These are phyloP conservation scores for Azorinus chamasolen DNA, from an alignment of 2,888 invertebrate genomes.

Conservation along the genomic window DNA sequence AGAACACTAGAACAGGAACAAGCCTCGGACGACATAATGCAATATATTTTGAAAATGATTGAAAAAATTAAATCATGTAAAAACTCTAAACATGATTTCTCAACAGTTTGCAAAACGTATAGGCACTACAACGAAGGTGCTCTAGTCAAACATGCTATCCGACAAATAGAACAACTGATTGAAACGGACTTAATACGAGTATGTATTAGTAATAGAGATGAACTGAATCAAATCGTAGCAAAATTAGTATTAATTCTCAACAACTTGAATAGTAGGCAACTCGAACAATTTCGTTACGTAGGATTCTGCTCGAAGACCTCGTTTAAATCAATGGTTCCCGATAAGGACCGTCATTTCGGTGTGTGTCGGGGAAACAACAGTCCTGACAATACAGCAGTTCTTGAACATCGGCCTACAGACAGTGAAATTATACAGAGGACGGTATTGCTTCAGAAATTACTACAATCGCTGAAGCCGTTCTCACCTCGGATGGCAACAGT, in stretches of 20 bases:
- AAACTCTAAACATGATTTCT: not conserved
- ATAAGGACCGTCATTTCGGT: constrained; percentile 54
- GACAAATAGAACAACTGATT: too few relatives aligned
- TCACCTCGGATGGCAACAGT: constrained; percentile 74
- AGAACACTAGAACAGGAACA: constrained; percentile 64
- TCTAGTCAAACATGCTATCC: too few relatives aligned
- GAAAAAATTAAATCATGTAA: constrained; percentile 37
- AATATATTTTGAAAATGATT: constrained; percentile 30
- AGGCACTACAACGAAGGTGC: not conserved
- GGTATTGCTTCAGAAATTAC: constrained; percentile 51
- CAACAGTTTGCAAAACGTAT: not conserved
- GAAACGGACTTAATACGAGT: too few relatives aligned
- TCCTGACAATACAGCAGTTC: constrained; percentile 65
- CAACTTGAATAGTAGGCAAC: constrained; percentile 63
- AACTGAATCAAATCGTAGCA: not conserved
- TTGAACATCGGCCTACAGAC: constrained; percentile 65
- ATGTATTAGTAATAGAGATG: not conserved
- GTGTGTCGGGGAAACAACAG: constrained; percentile 76
- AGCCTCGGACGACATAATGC: constrained; percentile 62
- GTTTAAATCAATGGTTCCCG: constrained; percentile 59
- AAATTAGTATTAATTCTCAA: constrained; percentile 47
- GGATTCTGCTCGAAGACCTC: constrained; percentile 76
- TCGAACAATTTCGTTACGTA: constrained; percentile 62
- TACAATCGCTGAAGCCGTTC: constrained; percentile 50
- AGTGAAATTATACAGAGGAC: constrained; percentile 64